phyloP scores from a whole-genome alignment of 2,113 vertebrate species.

The Oreochromis niloticus region DNA sequence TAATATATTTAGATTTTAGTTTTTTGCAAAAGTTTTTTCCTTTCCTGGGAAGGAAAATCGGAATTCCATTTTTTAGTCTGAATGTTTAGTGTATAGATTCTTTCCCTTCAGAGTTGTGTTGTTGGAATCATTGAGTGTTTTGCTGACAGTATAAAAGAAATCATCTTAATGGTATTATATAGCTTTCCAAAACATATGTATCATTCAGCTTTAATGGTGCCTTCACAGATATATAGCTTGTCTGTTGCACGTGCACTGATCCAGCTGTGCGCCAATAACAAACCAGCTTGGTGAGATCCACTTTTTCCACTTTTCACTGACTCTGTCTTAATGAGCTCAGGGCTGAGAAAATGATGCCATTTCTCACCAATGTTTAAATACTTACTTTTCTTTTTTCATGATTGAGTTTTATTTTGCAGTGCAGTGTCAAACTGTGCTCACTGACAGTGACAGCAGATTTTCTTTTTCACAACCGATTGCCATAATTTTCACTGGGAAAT shows the following conservation, averaged over 20 bases:
- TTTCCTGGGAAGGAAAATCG: background rate
- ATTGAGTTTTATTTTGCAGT: background rate
- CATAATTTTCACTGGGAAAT: background rate
- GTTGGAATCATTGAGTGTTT: background rate
- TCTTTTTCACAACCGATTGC: background rate
- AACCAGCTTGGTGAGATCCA: background rate
- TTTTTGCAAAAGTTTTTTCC: background rate
- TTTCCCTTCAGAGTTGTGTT: background rate
- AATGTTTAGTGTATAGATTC: background rate
- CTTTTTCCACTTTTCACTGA: background rate
- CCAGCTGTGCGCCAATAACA: background rate
- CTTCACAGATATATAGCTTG: background rate
- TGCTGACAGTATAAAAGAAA: background rate
- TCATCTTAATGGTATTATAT: background rate
- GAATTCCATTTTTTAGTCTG: background rate
- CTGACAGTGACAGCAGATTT: background rate
- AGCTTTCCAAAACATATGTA: background rate
- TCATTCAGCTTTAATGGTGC: background rate
- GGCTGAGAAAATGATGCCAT: background rate
- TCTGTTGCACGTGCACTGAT: background rate
- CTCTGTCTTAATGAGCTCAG: background rate
- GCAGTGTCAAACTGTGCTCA: background rate
- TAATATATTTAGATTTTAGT: background rate
- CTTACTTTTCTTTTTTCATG: background rate
- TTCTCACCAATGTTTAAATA: background rate